A percentile compares a stretch with the other conserved stretches of the same genome.
Conservation (phyloP, 1,140 invertebrate species). For the Macrobrachium nipponense region DNA sequence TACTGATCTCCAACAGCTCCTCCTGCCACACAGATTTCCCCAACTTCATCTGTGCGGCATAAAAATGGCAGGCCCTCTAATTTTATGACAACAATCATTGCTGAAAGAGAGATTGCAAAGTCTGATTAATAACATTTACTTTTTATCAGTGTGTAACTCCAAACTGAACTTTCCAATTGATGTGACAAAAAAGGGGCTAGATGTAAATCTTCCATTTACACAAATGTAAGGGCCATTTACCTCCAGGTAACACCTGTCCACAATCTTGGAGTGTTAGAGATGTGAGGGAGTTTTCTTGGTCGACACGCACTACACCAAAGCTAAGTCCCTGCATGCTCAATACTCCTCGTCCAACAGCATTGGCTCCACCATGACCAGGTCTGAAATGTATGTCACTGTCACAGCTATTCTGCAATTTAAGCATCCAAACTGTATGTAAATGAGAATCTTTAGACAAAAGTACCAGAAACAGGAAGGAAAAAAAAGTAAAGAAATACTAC, state of each 20-base stretch:
- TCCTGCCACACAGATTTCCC: slow-evolving; percentile 96
- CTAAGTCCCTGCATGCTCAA: slow-evolving; percentile 98
- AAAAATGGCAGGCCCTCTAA: slow-evolving; percentile 92
- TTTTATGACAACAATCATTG: slow-evolving; percentile 94
- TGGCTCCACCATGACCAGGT: slow-evolving; percentile 85
- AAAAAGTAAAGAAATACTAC: too few relatives aligned
- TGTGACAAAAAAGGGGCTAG: too few relatives aligned
- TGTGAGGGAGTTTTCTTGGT: slow-evolving; percentile 97
- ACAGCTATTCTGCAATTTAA: too few relatives aligned
- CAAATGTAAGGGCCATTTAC: slow-evolving; percentile 71
- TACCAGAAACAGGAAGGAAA: too few relatives aligned
- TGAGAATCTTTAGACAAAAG: too few relatives aligned
- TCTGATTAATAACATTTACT: not conserved
- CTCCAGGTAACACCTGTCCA: slow-evolving; percentile 95
- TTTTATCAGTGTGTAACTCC: too few relatives aligned
- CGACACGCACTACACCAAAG: slow-evolving; percentile 97
- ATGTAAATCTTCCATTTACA: not conserved
- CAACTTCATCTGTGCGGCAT: slow-evolving; percentile 98
- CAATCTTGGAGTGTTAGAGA: slow-evolving; percentile 98
- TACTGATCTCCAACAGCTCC: slow-evolving; percentile 91
- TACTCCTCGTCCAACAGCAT: slow-evolving; percentile 95
- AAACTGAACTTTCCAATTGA: too few relatives aligned
- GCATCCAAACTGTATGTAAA: too few relatives aligned
- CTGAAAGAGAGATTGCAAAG: slow-evolving; percentile 69
- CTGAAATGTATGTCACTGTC: slow-evolving; percentile 67